Evolutionary conservation across 1,140 invertebrate species (phyloP).

Genomic region (Leptinotarsa defecta): DNA sequence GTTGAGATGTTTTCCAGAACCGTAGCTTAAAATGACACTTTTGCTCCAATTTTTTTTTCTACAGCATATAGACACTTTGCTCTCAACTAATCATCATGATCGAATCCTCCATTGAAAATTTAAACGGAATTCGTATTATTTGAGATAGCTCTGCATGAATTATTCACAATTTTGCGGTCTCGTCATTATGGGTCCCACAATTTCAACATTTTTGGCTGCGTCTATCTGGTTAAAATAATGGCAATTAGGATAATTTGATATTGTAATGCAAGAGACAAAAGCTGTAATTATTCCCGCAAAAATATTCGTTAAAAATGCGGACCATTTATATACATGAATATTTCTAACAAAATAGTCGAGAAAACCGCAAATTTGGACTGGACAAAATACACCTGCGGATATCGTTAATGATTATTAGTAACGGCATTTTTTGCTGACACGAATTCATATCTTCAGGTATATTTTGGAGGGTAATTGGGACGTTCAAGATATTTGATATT

Average conservation of each 20-base stretch:
- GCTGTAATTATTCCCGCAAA: background rate
- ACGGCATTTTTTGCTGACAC: conserved; percentile 22
- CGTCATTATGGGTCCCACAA: background rate
- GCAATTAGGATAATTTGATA: conserved; percentile 15
- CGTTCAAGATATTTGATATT: too few relatives aligned
- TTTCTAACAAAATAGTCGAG: conserved; percentile 29
- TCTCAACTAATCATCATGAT: too few relatives aligned
- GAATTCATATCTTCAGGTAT: too few relatives aligned
- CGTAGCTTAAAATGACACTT: too few relatives aligned
- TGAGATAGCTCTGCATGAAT: background rate
- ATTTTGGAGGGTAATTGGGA: too few relatives aligned
- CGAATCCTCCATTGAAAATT: too few relatives aligned
- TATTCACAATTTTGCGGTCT: background rate
- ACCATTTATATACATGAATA: conserved; percentile 1
- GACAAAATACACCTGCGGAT: conserved; percentile 36
- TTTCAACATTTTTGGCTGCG: too few relatives aligned
- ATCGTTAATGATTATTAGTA: conserved; percentile 38
- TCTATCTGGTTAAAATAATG: background rate
- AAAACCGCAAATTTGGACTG: conserved; percentile 36
- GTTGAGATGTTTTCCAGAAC: too few relatives aligned
- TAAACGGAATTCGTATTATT: too few relatives aligned
- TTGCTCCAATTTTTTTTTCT: too few relatives aligned
- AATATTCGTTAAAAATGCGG: conserved; percentile 18
- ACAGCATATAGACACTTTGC: too few relatives aligned
- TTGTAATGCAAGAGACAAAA: conserved; percentile 14